Base-by-base conservation (phyloP, 2,113 vertebrate species). In the Oncorhynchus keta region DNA sequence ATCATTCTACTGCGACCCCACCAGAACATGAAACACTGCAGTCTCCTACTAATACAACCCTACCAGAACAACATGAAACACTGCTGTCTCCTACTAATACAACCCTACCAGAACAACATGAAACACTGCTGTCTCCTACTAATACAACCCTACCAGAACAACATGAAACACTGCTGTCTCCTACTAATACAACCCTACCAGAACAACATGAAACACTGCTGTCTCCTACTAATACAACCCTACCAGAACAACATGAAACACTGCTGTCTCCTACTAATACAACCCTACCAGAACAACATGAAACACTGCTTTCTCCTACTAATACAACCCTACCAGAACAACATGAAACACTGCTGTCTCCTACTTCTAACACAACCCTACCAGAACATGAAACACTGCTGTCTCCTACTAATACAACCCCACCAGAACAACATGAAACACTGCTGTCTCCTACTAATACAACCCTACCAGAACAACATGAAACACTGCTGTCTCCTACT, bases 61-160 rank as follows among this genome's bases (percentile, higher is more conserved):
- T 0, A 35, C 35, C 35, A 35, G 35, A 35, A 35, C 32, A 35
- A 35, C 35, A 35, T 35, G 35, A 35, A 35, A 7, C 35, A 35
- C 35, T 35, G 32, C 89, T 91, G 90, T 82, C 86, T 57, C 76
- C 79, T 81, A 65, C 65, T 78, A 67, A 49, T 59, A 75, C 84
- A 70, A 73, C 70, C 20, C 4, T 0, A 35, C 35, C 35, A 35
- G 35, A 35, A 35, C 35, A 35, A 35, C 35, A 35, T 35, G 35
- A 7, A 35, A 7, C 35, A 35, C 35, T 35, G 35, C 89, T 91
- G 89, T 82, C 86, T 57, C 77, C 79, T 81, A 73, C 65, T 78
- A 67, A 49, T 59, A 75, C 84, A 68, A 73, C 70, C 20, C 5
- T 0, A 35, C 35, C 35, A 7, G 35, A 35, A 35, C 32, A 35